phyloP scores from a whole-genome alignment of 2,113 vertebrate species.

The Aix galericulata region DNA sequence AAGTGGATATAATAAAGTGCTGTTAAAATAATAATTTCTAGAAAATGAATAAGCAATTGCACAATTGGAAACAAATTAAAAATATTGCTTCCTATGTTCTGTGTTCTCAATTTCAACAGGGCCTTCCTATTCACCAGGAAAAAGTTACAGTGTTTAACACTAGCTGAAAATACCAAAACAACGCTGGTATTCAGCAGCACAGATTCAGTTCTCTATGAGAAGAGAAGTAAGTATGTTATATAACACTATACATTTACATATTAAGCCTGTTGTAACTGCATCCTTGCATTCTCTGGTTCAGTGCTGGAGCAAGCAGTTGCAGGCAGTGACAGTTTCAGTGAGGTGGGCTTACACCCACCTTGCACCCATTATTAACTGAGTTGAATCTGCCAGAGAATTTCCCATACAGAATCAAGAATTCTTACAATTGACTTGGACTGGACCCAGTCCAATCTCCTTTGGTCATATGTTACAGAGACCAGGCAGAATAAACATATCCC shows the following conservation, averaged over 20 bases:
- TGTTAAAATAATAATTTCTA: neutral
- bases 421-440: neutral
- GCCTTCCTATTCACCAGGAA: constrained; percentile 60
- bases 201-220: constrained; percentile 48
- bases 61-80: neutral
- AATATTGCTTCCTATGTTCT: neutral
- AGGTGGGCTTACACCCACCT: neutral
- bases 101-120: constrained; percentile 50
- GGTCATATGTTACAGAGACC: neutral
- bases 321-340: neutral
- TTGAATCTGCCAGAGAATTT: neutral
- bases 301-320: neutral
- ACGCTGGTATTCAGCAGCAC: neutral
- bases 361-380: neutral
- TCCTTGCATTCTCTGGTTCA: neutral
- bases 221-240: constrained; percentile 56
- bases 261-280: neutral
- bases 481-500: neutral
- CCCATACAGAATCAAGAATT: neutral
- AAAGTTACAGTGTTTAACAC: constrained; percentile 56
- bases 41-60: neutral
- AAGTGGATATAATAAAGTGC: neutral
- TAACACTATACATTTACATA: neutral
- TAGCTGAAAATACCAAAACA: constrained; percentile 54
- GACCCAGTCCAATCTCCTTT: neutral